A percentile compares a stretch with the other conserved stretches of the same genome.
Evolutionary conservation across 35 echinoderm and acorn worm genomes (phyloP).

Genomic region (Antedon bifida): DNA sequence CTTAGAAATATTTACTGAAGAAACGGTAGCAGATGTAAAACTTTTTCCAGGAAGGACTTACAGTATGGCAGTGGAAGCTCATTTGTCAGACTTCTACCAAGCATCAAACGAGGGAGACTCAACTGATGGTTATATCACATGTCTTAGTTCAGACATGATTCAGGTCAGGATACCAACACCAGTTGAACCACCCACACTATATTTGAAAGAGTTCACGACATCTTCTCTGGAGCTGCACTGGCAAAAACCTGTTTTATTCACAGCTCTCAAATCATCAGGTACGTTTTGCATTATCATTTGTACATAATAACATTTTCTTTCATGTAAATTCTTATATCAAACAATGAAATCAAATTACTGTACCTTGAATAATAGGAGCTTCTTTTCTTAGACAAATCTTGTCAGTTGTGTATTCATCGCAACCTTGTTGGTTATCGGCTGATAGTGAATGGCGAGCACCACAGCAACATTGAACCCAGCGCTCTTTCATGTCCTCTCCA

Average conservation of each 20-base stretch:
- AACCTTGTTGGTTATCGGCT: constrained; percentile 53
- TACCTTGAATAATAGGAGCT: too few species aligned
- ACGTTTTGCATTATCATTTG: neutral
- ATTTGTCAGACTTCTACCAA: neutral
- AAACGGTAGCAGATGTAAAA: neutral
- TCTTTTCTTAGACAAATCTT: constrained; percentile 3
- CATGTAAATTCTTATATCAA: too few species aligned
- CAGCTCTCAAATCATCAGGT: neutral
- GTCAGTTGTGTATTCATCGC: constrained; percentile 5
- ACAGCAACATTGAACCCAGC: constrained; percentile 15
- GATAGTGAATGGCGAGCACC: constrained; percentile 28
- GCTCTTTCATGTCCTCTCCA: constrained; percentile 30
- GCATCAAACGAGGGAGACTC: neutral
- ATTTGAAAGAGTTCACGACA: neutral
- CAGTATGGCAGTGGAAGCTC: neutral
- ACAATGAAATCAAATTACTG: too few species aligned
- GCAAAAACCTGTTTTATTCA: constrained; percentile 9
- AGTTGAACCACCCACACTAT: neutral
- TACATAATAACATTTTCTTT: too few species aligned
- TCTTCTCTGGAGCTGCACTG: neutral
- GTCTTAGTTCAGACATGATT: constrained; percentile 2
- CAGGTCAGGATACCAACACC: neutral
- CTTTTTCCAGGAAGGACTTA: neutral
- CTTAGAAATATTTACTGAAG: neutral
- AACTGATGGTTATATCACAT: neutral